Conservation (phyloP, 2,797 vertebrate species). For the Anas flavirostris region DNA sequence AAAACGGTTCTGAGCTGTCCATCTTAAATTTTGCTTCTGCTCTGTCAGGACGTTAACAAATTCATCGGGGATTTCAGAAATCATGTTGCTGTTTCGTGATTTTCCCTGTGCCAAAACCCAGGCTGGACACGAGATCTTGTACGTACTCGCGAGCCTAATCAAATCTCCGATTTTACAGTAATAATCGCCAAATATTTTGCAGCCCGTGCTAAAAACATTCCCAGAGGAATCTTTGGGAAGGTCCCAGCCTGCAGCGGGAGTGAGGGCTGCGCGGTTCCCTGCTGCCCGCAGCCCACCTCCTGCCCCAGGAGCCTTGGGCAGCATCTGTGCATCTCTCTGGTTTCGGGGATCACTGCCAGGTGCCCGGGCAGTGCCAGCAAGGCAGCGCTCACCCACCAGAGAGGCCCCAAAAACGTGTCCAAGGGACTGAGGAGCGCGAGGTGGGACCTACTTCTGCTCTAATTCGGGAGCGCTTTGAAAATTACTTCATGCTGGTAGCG, state of each 20-base stretch:
- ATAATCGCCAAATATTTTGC: not conserved
- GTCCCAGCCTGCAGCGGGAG: not conserved
- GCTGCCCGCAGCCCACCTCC: not conserved
- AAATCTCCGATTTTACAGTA: not conserved
- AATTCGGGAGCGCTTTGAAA: not conserved
- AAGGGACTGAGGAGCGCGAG: not conserved
- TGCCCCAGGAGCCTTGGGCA: fast-evolving
- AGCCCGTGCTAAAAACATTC: not conserved
- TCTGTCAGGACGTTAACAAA: not conserved
- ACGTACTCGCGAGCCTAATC: not conserved
- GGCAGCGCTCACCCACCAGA: not conserved
- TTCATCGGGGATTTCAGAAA: not conserved
- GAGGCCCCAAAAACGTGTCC: not conserved
- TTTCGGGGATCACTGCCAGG: not conserved
- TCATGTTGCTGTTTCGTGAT: not conserved
- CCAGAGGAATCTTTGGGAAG: fast-evolving
- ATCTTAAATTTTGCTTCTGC: not conserved
- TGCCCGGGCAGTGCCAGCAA: not conserved
- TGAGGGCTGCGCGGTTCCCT: not conserved
- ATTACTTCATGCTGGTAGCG: not conserved
- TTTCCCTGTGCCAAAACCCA: slow-evolving; percentile 13
- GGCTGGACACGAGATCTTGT: not conserved
- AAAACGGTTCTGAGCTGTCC: not conserved
- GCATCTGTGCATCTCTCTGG: not conserved
- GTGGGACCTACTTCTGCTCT: not conserved